phyloP scores from a whole-genome alignment of 1,140 invertebrate species.

The Helicoverpa armigera region DNA sequence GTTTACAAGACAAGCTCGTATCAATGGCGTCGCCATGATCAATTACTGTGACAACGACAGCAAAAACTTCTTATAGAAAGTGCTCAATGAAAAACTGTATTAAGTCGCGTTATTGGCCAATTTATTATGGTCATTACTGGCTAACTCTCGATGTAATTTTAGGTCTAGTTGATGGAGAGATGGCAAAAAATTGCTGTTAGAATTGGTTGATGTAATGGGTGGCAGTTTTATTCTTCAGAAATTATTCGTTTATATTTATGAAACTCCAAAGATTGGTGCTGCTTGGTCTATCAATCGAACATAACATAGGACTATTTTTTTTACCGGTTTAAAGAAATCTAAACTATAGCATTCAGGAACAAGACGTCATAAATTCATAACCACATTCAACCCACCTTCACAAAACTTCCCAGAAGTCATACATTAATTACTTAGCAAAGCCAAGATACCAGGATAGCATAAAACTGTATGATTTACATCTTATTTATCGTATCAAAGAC shows the following conservation, averaged over 20 bases:
- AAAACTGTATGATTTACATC: slow-evolving; percentile 32
- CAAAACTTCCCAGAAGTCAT: background rate
- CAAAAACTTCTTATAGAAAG: slow-evolving; percentile 35
- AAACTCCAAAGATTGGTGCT: too few species aligned
- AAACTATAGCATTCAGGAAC: background rate
- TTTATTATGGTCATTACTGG: slow-evolving; percentile 35
- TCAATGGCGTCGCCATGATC: slow-evolving; percentile 20
- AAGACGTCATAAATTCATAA: background rate
- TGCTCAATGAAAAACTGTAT: slow-evolving; percentile 35
- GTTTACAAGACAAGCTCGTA: slow-evolving; percentile 13
- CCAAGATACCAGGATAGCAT: slow-evolving; percentile 7
- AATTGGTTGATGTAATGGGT: slow-evolving; percentile 14
- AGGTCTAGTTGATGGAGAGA: slow-evolving; percentile 7
- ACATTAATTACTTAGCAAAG: slow-evolving; percentile 26
- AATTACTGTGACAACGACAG: slow-evolving; percentile 35
- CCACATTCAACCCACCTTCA: background rate
- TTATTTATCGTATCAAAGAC: slow-evolving; percentile 31
- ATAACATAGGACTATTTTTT: too few species aligned
- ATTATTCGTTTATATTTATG: background rate
- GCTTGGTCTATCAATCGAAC: too few species aligned
- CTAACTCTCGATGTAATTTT: slow-evolving; percentile 35
- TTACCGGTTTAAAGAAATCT: too few species aligned
- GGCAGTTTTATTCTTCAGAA: slow-evolving; percentile 4
- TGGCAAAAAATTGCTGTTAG: slow-evolving; percentile 16
- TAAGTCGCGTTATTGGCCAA: slow-evolving; percentile 32